Base-by-base conservation (phyloP, 2,888 invertebrate species). In the Hydrotaea cyrtoneurina region DNA sequence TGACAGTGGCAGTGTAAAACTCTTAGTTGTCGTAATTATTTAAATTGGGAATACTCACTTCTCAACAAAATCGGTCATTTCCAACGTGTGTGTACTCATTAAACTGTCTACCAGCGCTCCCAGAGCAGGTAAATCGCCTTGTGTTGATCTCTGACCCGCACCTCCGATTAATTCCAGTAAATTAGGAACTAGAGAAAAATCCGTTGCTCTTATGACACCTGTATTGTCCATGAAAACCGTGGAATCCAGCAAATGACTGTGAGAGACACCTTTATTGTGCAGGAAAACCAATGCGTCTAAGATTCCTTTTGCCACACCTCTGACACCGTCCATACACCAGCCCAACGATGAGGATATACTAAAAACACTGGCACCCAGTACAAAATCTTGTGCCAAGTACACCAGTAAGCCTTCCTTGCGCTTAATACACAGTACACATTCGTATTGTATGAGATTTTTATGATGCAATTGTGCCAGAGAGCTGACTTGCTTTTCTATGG, bases 191-290 rank as follows among this genome's bases (percentile, higher is more conserved):
- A 93, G 62, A 0, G 92, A 91, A 79, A 91, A 93, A 80, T 93
- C 92, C 0, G 92, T 90, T 59, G 92, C 91, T 43, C 92, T 89
- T 55, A 92, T 91, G 17, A 89, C 93, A 62, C 96, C 96, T 78
- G 92, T 92, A 71, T 94, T 94, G 88, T 96, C 96, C 90, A 97
- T 93, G 89, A 95, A 96, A 77, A 97, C 94, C 86, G 95, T 96
- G 21, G 95, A 94, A 88, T 95, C 95, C 82, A 95, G 93, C n/a
- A 98, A 92, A 91, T 97, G 96, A 89, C 96, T 95, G 91, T 98
- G 98, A 17, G 97, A 95, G 0, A 98, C 95, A 86, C 96, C 96
- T 85, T 95, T 96, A 87, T 95, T 94, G 90, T 98, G 98, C 78
- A 98, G 93, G 90, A 95, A 97, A 53, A 95, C 94, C 43, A 98